Conservation (phyloP, 2,888 invertebrate species). For the Eristalis pertinax region DNA sequence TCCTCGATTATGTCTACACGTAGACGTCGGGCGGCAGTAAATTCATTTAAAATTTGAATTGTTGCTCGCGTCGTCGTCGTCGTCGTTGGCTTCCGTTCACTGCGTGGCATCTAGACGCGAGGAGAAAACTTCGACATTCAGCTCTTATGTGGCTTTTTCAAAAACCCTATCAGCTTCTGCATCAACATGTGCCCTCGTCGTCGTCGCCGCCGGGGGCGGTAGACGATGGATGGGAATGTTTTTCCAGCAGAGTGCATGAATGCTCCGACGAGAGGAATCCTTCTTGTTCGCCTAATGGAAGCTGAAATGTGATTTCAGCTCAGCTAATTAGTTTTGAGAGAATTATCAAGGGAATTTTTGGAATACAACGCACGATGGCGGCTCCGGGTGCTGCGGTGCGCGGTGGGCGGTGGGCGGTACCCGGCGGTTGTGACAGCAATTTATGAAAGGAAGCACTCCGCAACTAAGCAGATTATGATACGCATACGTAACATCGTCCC, state of each 20-base stretch:
- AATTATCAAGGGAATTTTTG: conserved; percentile 32
- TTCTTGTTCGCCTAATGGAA: conserved; percentile 35
- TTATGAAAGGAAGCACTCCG: conserved; percentile 2
- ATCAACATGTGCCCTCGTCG: not conserved
- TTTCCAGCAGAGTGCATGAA: conserved; percentile 5
- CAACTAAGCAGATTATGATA: not conserved
- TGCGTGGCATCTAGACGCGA: not conserved
- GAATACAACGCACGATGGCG: not conserved
- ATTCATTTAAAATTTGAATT: conserved; percentile 1
- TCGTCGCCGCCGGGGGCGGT: too few relatives aligned
- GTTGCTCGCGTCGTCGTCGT: not conserved
- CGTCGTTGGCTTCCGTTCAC: not conserved
- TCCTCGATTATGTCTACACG: not conserved
- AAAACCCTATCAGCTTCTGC: not conserved
- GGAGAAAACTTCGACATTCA: not conserved
- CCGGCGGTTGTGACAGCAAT: not conserved
- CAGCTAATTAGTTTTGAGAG: conserved; percentile 60
- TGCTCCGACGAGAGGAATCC: not conserved
- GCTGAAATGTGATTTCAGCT: conserved; percentile 50
- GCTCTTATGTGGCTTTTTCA: not conserved
- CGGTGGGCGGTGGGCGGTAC: not conserved
- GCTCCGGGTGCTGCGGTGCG: too few relatives aligned
- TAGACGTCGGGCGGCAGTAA: not conserved
- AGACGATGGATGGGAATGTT: not conserved
- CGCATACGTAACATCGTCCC: not conserved